These are phyloP conservation scores for Todus mexicanus DNA, from an alignment of 2,797 vertebrate species.

Conservation along the genomic window DNA sequence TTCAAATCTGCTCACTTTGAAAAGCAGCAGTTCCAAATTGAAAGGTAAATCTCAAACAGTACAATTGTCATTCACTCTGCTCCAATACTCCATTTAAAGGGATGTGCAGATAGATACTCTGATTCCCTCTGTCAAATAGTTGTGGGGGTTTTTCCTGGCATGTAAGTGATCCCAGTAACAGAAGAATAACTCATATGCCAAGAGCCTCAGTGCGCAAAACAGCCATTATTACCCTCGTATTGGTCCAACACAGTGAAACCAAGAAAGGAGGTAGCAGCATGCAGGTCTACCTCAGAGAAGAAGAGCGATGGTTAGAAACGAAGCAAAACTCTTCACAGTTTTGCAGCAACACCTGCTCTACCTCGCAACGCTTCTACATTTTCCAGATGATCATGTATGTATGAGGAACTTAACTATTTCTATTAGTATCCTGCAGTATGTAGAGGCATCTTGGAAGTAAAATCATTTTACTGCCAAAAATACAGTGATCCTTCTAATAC, in stretches of 20 bases:
- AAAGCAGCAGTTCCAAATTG: background rate
- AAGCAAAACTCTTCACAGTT: background rate
- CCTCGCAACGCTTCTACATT: background rate
- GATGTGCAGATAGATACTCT: background rate
- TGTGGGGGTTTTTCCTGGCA: background rate
- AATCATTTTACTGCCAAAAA: background rate
- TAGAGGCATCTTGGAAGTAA: background rate
- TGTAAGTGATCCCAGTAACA: background rate
- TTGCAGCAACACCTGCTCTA: background rate
- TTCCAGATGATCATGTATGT: background rate
- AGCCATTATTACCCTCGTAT: background rate
- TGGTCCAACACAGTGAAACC: background rate
- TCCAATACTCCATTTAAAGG: background rate
- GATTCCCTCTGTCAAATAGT: background rate
- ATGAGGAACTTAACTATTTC: background rate
- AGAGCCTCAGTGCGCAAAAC: background rate
- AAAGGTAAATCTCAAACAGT: background rate
- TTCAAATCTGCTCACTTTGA: background rate
- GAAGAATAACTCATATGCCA: background rate
- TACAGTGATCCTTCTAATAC: background rate
- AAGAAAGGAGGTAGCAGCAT: background rate
- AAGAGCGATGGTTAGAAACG: background rate
- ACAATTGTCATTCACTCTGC: background rate
- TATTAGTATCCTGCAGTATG: background rate
- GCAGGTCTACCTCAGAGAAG: background rate